phyloP scores from a whole-genome alignment of 2,797 vertebrate genomes.

The Gambelia wislizenii region DNA sequence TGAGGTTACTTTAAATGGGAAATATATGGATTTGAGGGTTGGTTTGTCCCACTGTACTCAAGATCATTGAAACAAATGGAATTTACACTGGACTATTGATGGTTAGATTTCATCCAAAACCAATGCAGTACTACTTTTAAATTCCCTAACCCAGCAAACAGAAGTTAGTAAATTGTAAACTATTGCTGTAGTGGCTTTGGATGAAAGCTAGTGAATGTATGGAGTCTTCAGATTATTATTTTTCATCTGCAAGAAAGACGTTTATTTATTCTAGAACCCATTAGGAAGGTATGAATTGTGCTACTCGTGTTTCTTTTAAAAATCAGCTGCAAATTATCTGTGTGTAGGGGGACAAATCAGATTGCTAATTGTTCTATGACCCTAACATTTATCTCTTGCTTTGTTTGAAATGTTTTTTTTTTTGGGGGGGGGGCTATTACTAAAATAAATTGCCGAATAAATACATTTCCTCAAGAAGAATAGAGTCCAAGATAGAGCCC shows the following conservation, averaged over 20 bases:
- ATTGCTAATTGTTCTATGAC: neutral
- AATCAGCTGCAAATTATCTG: neutral
- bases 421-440: neutral
- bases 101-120: neutral
- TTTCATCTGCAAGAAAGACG: neutral
- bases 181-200: neutral
- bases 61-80: neutral
- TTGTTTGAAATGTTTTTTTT: neutral
- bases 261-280: neutral
- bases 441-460: too few species aligned
- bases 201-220: neutral
- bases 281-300: neutral
- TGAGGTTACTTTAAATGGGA: constrained; percentile 10
- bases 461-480: too few species aligned
- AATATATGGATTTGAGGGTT: constrained; percentile 5
- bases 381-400: neutral
- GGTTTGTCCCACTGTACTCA: neutral
- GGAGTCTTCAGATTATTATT: neutral
- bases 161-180: neutral
- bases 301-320: neutral
- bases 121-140: neutral
- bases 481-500: too few species aligned
- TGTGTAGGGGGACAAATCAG: accelerated
- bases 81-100: neutral
- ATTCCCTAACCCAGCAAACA: neutral